A percentile compares a stretch with the other conserved stretches of the same genome.
Evolutionary conservation across 2,113 vertebrate species (phyloP).

Genomic region (Carettochelys insculpta): DNA sequence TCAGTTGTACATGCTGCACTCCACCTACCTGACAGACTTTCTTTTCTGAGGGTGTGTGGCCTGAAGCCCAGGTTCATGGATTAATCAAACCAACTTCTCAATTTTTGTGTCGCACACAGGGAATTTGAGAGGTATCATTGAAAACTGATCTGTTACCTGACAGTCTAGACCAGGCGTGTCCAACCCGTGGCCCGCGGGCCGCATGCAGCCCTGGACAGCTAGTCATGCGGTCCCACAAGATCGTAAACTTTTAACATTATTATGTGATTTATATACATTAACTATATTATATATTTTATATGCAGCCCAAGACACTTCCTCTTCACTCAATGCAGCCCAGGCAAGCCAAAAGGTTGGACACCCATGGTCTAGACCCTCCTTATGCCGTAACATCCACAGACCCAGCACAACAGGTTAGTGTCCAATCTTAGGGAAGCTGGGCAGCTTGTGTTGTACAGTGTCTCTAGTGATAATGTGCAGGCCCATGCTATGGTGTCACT

Average conservation of each 20-base stretch:
- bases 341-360: too few species aligned
- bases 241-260: too few species aligned
- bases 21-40: background rate
- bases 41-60: too few species aligned
- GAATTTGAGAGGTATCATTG: background rate
- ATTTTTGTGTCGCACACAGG: background rate
- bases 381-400: fast-evolving
- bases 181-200: too few species aligned
- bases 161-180: background rate
- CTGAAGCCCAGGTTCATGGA: background rate
- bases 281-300: too few species aligned
- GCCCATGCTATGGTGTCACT: background rate
- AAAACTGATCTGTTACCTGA: background rate
- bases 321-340: too few species aligned
- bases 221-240: too few species aligned
- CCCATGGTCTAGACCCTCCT: too few species aligned
- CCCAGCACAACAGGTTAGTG: background rate
- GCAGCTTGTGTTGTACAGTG: background rate
- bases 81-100: background rate
- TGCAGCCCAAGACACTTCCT: too few species aligned
- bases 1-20: background rate
- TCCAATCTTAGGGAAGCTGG: background rate
- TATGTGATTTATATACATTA: too few species aligned
- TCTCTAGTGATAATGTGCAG: background rate
- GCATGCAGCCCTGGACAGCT: too few species aligned